These are phyloP conservation scores for Drosophila borealis DNA, from an alignment of 2,888 invertebrate genomes.

Conservation along the genomic window DNA sequence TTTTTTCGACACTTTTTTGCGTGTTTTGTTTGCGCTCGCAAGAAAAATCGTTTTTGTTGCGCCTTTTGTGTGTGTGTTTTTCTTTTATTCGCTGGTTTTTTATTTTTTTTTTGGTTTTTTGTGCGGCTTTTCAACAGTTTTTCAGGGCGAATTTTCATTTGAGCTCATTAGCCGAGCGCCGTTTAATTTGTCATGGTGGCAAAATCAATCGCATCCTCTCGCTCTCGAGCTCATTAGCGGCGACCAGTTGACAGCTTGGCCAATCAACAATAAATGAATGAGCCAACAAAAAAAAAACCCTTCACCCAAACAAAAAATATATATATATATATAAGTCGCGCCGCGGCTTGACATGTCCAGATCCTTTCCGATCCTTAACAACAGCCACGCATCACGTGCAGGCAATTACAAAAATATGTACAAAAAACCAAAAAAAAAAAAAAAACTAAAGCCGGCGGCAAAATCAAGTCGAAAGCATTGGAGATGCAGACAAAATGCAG, in stretches of 20 bases:
- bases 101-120: conserved; percentile 39
- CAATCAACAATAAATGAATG: conserved; percentile 56
- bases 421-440: background rate
- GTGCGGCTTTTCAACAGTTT: conserved; percentile 68
- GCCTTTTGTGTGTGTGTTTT: conserved; percentile 60
- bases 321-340: background rate
- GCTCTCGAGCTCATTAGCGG: conserved; percentile 49
- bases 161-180: conserved; percentile 70
- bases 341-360: conserved; percentile 7
- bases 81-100: conserved; percentile 33
- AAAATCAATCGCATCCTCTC: conserved; percentile 47
- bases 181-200: conserved; percentile 72
- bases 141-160: conserved; percentile 33
- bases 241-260: conserved; percentile 53
- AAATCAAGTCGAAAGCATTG: conserved; percentile 49
- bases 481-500: conserved; percentile 1
- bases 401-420: conserved; percentile 53
- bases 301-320: background rate
- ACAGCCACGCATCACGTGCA: conserved; percentile 63
- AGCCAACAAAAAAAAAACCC: conserved; percentile 5
- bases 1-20: conserved; percentile 62
- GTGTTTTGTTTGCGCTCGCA: conserved; percentile 42
- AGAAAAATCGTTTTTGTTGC: conserved; percentile 71
- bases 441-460: conserved; percentile 38
- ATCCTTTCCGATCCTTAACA: conserved; percentile 45